phyloP scores from a whole-genome alignment of 2,113 vertebrate species.

The Procavia capensis region DNA sequence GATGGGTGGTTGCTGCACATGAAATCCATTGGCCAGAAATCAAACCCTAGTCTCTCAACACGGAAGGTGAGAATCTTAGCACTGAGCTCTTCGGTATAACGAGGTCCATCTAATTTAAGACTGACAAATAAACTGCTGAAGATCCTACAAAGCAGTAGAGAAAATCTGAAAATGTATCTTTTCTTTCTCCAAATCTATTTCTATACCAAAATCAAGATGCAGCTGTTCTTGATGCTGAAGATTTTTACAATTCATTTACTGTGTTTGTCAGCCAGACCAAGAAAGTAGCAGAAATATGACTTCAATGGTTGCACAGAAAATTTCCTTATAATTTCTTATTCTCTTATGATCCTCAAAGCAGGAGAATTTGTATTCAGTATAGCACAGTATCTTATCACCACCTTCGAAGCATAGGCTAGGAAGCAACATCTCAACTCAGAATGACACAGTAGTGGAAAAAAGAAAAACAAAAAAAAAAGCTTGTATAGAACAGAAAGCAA shows the following conservation, averaged over 20 bases:
- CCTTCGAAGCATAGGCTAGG: not conserved
- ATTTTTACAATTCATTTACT: not conserved
- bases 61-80: too few species aligned
- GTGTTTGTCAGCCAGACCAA: not conserved
- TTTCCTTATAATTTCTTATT: not conserved
- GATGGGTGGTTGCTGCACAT: too few species aligned
- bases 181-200: not conserved
- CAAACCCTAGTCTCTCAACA: too few species aligned
- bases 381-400: not conserved
- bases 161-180: not conserved
- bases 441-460: not conserved
- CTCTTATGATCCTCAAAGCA: not conserved
- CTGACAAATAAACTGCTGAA: not conserved
- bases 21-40: too few species aligned
- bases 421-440: not conserved
- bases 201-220: not conserved
- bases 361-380: not conserved
- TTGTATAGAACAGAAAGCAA: not conserved
- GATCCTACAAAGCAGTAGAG: not conserved
- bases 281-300: not conserved
- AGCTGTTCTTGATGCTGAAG: not conserved
- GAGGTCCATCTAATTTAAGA: not conserved
- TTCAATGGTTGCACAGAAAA: not conserved
- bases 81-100: not conserved
- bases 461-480: not conserved